Conservation (phyloP, 1,140 invertebrate genomes). For the Tachypleus tridentatus region DNA sequence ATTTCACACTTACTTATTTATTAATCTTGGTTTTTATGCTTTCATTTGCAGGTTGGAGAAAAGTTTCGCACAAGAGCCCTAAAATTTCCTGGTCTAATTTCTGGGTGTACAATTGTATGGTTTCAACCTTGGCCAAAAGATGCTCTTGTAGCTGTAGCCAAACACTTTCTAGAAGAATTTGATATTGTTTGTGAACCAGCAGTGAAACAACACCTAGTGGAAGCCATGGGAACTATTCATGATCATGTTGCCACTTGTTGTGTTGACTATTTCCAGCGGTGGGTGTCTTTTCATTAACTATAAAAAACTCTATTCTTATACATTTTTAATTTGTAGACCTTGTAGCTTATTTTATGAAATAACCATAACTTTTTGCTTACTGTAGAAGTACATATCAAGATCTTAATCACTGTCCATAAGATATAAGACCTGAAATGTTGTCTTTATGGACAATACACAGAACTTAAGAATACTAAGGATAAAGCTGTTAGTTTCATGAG, state of each 20-base stretch:
- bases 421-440: no score
- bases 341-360: no score
- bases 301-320: no score
- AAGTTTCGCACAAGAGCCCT: slow-evolving; percentile 66
- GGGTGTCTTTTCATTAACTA: slow-evolving; percentile 19
- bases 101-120: slow-evolving; percentile 94
- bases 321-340: no score
- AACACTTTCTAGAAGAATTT: slow-evolving; percentile 81
- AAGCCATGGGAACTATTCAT: slow-evolving; percentile 85
- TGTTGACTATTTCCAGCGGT: slow-evolving; percentile 80
- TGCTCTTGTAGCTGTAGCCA: slow-evolving; percentile 79
- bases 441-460: no score
- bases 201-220: slow-evolving; percentile 73
- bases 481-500: no score
- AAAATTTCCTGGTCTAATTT: slow-evolving; percentile 87
- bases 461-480: no score
- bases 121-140: slow-evolving; percentile 95
- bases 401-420: no score
- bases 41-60: slow-evolving; percentile 54
- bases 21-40: no score
- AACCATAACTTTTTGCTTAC: no score
- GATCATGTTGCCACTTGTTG: slow-evolving; percentile 81
- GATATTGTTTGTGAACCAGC: slow-evolving; percentile 59
- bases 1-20: no score
- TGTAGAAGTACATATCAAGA: no score